Conservation (phyloP, 2,113 vertebrate species). For the Triplophysa rosa region DNA sequence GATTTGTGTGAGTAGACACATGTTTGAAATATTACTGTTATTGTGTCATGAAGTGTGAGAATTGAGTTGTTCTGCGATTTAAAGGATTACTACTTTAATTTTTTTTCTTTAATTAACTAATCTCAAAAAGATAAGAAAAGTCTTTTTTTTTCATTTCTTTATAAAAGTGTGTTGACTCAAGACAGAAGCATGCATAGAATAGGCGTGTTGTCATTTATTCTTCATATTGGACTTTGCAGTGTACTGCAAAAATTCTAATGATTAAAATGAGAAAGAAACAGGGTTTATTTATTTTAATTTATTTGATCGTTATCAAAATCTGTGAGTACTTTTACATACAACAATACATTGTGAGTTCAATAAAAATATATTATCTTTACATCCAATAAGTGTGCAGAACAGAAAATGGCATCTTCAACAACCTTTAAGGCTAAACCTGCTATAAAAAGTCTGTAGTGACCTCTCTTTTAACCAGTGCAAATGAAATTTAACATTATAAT, state of each 20-base stretch:
- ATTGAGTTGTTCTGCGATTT: too few relatives aligned
- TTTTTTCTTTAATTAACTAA: too few relatives aligned
- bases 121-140: too few relatives aligned
- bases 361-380: constrained; percentile 81
- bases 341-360: constrained; percentile 69
- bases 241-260: not conserved
- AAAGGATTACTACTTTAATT: too few relatives aligned
- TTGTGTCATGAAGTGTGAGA: too few relatives aligned
- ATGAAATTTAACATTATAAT: not conserved
- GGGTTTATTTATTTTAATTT: constrained; percentile 53
- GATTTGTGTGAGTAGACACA: too few relatives aligned
- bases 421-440: not conserved
- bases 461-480: not conserved
- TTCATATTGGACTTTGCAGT: not conserved
- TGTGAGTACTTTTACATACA: constrained; percentile 70
- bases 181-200: not conserved
- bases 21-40: too few relatives aligned
- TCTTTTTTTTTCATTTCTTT: not conserved
- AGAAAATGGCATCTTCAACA: not conserved
- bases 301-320: constrained; percentile 61
- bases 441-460: not conserved
- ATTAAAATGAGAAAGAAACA: not conserved
- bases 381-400: constrained; percentile 10
- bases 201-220: not conserved
- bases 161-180: not conserved